Evolutionary conservation across 2,113 vertebrate genomes (phyloP).

Genomic region (Australoheros scitulus): DNA sequence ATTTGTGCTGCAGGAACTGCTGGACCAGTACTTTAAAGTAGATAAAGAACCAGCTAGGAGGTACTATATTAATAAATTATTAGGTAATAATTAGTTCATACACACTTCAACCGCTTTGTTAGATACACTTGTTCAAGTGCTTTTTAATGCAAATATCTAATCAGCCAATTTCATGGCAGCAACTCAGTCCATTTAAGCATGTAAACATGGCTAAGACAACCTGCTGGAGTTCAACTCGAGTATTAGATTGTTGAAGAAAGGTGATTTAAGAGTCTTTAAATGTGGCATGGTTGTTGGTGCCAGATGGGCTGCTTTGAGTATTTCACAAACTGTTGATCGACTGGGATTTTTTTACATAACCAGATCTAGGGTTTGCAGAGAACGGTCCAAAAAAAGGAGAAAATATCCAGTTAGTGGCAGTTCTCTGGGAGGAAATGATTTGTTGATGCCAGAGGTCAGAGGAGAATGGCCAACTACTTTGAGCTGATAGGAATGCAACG

Average conservation of each 20-base stretch:
- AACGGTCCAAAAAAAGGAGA: not conserved
- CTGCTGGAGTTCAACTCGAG: not conserved
- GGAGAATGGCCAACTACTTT: not conserved
- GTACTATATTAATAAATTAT: not conserved
- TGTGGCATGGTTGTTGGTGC: not conserved
- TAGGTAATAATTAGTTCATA: not conserved
- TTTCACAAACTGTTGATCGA: not conserved
- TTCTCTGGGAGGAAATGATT: not conserved
- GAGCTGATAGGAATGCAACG: not conserved
- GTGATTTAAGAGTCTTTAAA: not conserved
- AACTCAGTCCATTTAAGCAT: not conserved
- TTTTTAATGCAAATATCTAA: slow-evolving; percentile 1
- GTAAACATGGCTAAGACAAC: not conserved
- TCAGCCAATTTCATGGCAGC: not conserved
- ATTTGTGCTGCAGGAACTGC: not conserved
- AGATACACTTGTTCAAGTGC: not conserved
- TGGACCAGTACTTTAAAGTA: not conserved
- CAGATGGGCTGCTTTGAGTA: not conserved
- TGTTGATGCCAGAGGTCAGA: not conserved
- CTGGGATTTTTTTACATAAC: not conserved
- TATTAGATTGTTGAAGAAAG: not conserved
- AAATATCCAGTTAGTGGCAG: slow-evolving; percentile 3
- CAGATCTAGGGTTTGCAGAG: slow-evolving; percentile 4
- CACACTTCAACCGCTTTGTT: not conserved
- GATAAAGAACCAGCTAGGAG: not conserved